Percentiles rank a stretch among this genome's conserved stretches.
Conservation (phyloP, 2,888 invertebrate species). For the Cerastis leucographa region DNA sequence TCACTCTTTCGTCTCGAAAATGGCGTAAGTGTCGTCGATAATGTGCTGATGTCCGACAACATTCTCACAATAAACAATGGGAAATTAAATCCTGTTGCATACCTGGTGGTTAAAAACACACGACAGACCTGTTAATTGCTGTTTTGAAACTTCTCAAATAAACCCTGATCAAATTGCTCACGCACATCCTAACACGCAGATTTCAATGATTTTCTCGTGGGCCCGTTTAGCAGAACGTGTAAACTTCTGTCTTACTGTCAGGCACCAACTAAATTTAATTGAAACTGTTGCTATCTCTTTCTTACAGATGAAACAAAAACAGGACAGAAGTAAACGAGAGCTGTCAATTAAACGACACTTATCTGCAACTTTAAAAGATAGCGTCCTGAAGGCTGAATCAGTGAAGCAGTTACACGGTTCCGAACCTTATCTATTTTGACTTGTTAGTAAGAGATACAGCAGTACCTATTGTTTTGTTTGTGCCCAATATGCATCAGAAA, state of each 20-base stretch:
- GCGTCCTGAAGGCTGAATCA: no score
- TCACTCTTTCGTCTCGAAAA: background rate
- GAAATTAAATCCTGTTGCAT: background rate
- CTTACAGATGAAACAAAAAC: background rate
- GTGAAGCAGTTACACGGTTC: background rate
- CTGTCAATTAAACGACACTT: background rate
- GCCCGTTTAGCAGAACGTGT: background rate
- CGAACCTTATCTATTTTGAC: background rate
- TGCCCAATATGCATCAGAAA: background rate
- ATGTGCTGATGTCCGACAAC: background rate
- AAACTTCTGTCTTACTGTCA: background rate
- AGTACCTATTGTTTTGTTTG: background rate
- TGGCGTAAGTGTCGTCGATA: background rate
- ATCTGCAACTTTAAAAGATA: background rate
- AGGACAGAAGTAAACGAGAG: background rate
- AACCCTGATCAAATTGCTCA: background rate
- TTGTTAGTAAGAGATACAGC: no score
- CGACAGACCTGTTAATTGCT: background rate
- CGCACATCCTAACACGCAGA: background rate
- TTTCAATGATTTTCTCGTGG: background rate
- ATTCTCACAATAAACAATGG: background rate
- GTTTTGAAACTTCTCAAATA: background rate
- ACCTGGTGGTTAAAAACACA: background rate
- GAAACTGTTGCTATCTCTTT: background rate
- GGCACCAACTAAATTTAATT: background rate